Percentiles rank a stretch among this genome's conserved stretches.
phyloP scores from a whole-genome alignment of 2,113 vertebrate species.

The Varanus komodoensis region DNA sequence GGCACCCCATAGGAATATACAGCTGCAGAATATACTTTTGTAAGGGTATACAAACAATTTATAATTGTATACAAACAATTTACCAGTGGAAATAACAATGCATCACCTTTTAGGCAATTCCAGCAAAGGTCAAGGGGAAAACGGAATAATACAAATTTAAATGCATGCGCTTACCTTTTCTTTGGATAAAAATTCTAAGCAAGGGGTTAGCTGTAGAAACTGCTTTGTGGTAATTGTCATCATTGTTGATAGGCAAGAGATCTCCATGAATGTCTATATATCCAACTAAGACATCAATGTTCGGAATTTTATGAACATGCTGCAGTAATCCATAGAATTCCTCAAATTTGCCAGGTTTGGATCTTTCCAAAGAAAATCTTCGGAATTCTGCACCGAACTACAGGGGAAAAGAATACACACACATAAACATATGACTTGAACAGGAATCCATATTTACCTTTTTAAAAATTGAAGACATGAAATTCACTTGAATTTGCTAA shows the following conservation, averaged over 20 bases:
- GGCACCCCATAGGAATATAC: background rate
- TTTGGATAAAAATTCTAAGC: conserved; percentile 95
- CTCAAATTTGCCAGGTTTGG: conserved; percentile 95
- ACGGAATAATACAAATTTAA: conserved; percentile 25
- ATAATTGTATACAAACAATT: background rate
- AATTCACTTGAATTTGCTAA: background rate
- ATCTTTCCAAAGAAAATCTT: conserved; percentile 95
- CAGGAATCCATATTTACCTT: background rate
- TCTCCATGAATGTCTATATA: conserved; percentile 96
- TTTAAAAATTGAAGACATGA: background rate
- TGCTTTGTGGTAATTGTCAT: conserved; percentile 98
- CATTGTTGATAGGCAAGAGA: conserved; percentile 96
- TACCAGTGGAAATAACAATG: background rate
- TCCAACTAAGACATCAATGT: conserved; percentile 92
- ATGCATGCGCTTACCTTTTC: conserved; percentile 86
- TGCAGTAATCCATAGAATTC: conserved; percentile 97
- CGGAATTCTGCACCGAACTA: conserved; percentile 99
- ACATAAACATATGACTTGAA: background rate
- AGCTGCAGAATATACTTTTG: background rate
- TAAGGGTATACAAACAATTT: background rate
- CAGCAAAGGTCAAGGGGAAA: background rate
- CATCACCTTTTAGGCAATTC: background rate
- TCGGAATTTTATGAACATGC: conserved; percentile 96
- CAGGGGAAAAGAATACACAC: conserved; percentile 31
- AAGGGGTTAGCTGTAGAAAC: conserved; percentile 93